Evolutionary conservation across 2,113 vertebrate species (phyloP).

Genomic region (Chelonoidis abingdonii): DNA sequence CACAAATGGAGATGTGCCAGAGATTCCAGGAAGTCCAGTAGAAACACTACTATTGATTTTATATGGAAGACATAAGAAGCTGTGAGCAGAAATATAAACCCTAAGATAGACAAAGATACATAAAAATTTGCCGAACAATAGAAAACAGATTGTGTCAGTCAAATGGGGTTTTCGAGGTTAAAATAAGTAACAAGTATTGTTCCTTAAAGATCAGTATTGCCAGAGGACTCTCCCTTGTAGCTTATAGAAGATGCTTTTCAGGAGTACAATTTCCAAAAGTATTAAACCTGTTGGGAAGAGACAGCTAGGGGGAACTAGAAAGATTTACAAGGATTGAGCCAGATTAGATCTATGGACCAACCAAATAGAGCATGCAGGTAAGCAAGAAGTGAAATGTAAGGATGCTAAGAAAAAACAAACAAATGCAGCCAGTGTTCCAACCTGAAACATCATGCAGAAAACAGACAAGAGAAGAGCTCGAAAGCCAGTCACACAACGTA

Average conservation of each 20-base stretch:
- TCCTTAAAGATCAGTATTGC: background rate
- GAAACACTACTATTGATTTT: background rate
- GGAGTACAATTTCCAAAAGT: constrained; percentile 11
- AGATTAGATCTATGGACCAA: constrained; percentile 34
- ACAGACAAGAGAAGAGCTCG: background rate
- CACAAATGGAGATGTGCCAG: background rate
- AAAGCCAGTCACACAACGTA: background rate
- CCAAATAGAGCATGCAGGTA: background rate
- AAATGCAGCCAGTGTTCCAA: background rate
- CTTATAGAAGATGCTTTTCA: constrained; percentile 14
- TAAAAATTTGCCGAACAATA: background rate
- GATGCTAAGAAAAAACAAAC: background rate
- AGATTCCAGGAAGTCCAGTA: background rate
- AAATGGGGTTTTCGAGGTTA: background rate
- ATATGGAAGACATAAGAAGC: background rate
- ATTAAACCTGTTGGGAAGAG: constrained; percentile 15
- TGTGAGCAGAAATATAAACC: background rate
- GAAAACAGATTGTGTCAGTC: background rate
- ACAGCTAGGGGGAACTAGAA: background rate
- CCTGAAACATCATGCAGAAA: background rate
- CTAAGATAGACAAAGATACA: background rate
- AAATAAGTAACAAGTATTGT: background rate
- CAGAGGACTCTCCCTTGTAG: background rate
- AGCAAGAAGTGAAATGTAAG: constrained; percentile 35
- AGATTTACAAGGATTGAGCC: constrained; percentile 14